These are phyloP conservation scores for Bergia puertoricense DNA, from an alignment of 92 coral and sea anemone species.

Conservation along the genomic window DNA sequence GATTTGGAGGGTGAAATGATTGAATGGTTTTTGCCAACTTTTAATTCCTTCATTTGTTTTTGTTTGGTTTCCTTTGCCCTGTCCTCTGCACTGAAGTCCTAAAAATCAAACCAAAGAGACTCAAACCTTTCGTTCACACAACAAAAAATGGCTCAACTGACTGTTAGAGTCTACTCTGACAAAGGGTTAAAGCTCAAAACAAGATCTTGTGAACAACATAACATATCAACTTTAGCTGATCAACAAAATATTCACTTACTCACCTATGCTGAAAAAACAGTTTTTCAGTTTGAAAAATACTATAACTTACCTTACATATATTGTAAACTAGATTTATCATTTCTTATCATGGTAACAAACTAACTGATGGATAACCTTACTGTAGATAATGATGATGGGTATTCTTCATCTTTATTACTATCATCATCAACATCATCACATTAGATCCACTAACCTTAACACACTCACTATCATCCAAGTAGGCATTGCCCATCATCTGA, in stretches of 20 bases:
- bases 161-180: too few relatives aligned
- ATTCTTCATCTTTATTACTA: background rate
- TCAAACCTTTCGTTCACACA: background rate
- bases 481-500: slow-evolving; percentile 1
- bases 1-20: background rate
- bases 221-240: too few relatives aligned
- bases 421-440: background rate
- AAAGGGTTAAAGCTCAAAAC: background rate
- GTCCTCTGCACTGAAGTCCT: slow-evolving; percentile 39
- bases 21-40: background rate
- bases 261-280: too few relatives aligned
- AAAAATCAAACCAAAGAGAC: background rate
- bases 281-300: too few relatives aligned
- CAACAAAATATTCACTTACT: too few relatives aligned
- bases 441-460: slow-evolving; percentile 13
- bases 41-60: slow-evolving; percentile 1
- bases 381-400: background rate
- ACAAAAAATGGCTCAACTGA: background rate
- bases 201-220: background rate
- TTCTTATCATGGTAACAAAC: too few relatives aligned
- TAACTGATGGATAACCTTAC: too few relatives aligned
- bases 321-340: too few relatives aligned
- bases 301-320: too few relatives aligned
- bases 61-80: slow-evolving; percentile 19
- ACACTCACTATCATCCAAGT: slow-evolving; percentile 30